These are phyloP conservation scores for Saccostrea echinata DNA, from an alignment of 1,140 invertebrate species.

Conservation along the genomic window DNA sequence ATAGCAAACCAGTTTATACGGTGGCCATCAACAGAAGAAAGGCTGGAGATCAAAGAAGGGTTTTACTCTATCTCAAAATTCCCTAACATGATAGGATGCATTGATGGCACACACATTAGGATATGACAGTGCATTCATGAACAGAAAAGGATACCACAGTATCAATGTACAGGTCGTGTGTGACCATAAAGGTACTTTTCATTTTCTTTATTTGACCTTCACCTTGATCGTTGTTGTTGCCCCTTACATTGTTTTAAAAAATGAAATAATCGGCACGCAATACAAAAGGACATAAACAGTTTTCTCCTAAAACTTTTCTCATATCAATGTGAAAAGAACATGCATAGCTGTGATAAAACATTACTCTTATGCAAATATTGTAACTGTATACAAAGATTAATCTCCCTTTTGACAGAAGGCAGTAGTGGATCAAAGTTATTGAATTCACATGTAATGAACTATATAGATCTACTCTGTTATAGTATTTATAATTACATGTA, in stretches of 20 bases:
- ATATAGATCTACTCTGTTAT: too few relatives aligned
- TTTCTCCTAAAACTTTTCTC: too few relatives aligned
- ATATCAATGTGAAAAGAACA: too few relatives aligned
- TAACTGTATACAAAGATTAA: too few relatives aligned
- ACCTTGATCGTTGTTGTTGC: background rate
- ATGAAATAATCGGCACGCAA: too few relatives aligned
- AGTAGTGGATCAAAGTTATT: too few relatives aligned
- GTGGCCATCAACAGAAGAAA: conserved; percentile 30
- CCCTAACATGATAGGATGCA: conserved; percentile 79
- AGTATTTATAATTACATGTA: too few relatives aligned
- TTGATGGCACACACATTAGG: conserved; percentile 82
- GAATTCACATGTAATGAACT: too few relatives aligned
- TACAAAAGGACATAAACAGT: too few relatives aligned
- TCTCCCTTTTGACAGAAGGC: too few relatives aligned
- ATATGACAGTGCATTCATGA: conserved; percentile 80
- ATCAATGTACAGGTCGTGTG: conserved; percentile 18
- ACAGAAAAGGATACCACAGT: conserved; percentile 80
- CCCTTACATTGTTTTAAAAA: background rate
- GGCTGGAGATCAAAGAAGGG: background rate
- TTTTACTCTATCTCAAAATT: conserved; percentile 66
- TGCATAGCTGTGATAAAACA: too few relatives aligned
- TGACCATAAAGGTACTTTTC: background rate
- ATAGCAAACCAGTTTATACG: background rate
- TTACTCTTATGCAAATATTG: too few relatives aligned
- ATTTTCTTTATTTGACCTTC: background rate